phyloP scores from a whole-genome alignment of 2,113 vertebrate species.

The Daboia siamensis region DNA sequence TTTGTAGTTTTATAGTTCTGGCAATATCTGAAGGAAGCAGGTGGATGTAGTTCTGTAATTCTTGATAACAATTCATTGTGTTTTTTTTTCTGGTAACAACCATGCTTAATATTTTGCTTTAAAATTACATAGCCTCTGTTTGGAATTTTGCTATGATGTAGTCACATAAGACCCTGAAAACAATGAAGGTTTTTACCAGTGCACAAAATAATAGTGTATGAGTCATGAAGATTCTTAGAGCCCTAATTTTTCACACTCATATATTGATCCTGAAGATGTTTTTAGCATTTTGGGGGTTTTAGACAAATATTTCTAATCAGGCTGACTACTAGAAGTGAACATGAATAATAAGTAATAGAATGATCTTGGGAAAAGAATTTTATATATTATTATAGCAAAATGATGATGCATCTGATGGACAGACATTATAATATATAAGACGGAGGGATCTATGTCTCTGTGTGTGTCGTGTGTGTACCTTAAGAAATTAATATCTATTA shows the following conservation, averaged over 20 bases:
- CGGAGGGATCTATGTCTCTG: not conserved
- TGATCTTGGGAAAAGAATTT: not conserved
- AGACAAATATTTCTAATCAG: not conserved
- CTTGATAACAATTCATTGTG: not conserved
- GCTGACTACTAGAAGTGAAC: not conserved
- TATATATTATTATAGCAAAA: not conserved
- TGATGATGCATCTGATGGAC: not conserved
- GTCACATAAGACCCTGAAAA: not conserved
- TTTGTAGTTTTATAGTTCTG: not conserved
- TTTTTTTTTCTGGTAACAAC: constrained; percentile 9
- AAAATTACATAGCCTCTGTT: constrained; percentile 6
- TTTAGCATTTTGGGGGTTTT: not conserved
- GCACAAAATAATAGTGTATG: not conserved
- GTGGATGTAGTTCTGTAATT: constrained; percentile 24
- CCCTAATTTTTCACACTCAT: not conserved
- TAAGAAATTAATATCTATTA: not conserved
- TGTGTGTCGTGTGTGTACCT: not conserved
- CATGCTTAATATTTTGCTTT: not conserved
- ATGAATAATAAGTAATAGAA: not conserved
- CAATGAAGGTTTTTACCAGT: not conserved
- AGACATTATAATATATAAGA: not conserved
- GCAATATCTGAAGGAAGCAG: constrained; percentile 20
- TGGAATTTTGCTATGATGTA: not conserved
- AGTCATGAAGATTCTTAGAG: not conserved
- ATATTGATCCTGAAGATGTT: not conserved